phyloP scores from a whole-genome alignment of 2,888 invertebrate species.

The Lomographa bimaculata region DNA sequence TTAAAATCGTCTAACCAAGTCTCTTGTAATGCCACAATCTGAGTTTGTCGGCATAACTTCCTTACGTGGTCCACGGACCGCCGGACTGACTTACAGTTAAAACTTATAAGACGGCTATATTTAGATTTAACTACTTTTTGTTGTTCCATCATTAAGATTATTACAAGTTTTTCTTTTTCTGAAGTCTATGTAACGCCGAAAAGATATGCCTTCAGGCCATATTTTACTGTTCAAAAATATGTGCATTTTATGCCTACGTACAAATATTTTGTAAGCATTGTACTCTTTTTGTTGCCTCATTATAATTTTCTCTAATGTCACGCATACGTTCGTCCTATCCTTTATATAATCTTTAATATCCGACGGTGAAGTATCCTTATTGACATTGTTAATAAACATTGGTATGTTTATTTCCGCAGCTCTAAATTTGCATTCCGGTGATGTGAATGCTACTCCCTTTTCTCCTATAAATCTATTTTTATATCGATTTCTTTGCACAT shows the following conservation, averaged over 20 bases:
- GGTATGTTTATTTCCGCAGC: conserved; percentile 1
- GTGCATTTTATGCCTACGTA: neutral
- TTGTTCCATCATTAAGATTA: too few relatives aligned
- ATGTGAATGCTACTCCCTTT: neutral
- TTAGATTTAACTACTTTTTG: too few relatives aligned
- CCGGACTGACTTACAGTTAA: too few relatives aligned
- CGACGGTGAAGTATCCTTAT: neutral
- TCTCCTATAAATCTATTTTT: conserved; percentile 1
- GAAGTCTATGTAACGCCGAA: too few relatives aligned
- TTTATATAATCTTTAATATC: neutral
- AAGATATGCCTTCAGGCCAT: neutral
- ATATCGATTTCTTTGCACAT: conserved; percentile 1
- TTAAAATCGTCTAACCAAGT: neutral
- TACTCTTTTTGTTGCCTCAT: conserved; percentile 1
- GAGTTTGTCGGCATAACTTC: neutral
- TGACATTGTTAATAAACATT: conserved; percentile 1
- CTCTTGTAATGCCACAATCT: neutral
- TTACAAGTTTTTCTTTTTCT: too few relatives aligned
- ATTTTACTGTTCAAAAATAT: too few relatives aligned
- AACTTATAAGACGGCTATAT: too few relatives aligned
- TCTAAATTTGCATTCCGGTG: conserved; percentile 1
- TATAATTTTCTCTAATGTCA: neutral
- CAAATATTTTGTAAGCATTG: conserved; percentile 1
- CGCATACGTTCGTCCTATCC: neutral
- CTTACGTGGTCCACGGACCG: too few relatives aligned